Evolutionary conservation across 2,888 invertebrate genomes (phyloP).

Genomic region (Tetramorium bicarinatum): DNA sequence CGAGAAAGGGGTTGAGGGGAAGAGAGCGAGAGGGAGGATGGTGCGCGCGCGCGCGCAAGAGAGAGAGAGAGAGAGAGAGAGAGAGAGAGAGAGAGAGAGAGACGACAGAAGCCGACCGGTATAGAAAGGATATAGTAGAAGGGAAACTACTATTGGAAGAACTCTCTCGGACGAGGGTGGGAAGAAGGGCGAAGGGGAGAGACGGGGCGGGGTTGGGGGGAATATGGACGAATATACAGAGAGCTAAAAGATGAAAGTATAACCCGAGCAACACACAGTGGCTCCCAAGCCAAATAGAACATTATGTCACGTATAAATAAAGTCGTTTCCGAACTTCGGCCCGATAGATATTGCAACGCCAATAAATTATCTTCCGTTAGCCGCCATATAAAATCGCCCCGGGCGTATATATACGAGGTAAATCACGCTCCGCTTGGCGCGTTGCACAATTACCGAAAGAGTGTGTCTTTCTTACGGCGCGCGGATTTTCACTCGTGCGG

Average conservation of each 20-base stretch:
- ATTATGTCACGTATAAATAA: conserved; percentile 65
- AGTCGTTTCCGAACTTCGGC: conserved; percentile 58
- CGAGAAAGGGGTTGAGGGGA: conserved; percentile 43
- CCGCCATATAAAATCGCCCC: conserved; percentile 52
- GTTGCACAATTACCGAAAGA: conserved; percentile 54
- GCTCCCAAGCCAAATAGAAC: conserved; percentile 67
- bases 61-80: conserved; percentile 17
- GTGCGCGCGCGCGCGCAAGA: neutral
- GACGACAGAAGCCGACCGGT: conserved; percentile 39
- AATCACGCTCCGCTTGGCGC: conserved; percentile 52
- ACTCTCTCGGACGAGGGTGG: conserved; percentile 50
- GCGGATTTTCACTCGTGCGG: conserved; percentile 42
- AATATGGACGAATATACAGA: conserved; percentile 58
- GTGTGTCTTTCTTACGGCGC: conserved; percentile 50
- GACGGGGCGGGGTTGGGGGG: conserved; percentile 15
- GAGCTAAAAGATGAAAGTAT: conserved; percentile 73
- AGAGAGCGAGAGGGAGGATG: conserved; percentile 29
- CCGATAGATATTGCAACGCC: conserved; percentile 58
- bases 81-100: conserved; percentile 5
- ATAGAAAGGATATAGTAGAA: conserved; percentile 58
- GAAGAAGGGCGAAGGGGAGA: conserved; percentile 18
- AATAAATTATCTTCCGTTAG: conserved; percentile 56
- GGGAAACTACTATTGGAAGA: conserved; percentile 63
- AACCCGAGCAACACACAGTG: conserved; percentile 58
- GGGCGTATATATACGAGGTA: conserved; percentile 36